phyloP scores from a whole-genome alignment of 2,888 invertebrate species.

The Hemithea aestivaria region DNA sequence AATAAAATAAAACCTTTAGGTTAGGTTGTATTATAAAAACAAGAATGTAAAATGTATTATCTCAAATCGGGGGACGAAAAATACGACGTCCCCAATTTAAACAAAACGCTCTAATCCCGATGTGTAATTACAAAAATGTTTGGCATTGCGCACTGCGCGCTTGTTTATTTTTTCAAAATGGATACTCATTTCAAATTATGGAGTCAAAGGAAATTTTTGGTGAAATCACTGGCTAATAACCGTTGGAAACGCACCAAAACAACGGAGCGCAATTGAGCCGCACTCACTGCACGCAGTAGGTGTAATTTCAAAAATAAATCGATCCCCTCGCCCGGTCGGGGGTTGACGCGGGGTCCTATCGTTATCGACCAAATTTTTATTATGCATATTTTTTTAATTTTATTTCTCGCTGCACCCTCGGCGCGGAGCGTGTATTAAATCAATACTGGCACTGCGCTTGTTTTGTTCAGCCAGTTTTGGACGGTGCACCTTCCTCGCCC shows the following conservation, averaged over 20 bases:
- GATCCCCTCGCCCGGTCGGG: slow-evolving; percentile 50
- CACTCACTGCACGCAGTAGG: slow-evolving; percentile 10
- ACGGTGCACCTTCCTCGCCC: slow-evolving; percentile 19
- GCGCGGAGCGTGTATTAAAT: slow-evolving; percentile 32
- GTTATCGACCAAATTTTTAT: slow-evolving; percentile 73
- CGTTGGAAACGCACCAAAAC: slow-evolving; percentile 3
- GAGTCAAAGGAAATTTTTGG: too few relatives aligned
- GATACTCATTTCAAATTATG: too few relatives aligned
- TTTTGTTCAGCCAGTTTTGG: slow-evolving; percentile 25
- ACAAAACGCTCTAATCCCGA: too few relatives aligned
- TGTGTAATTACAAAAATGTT: too few relatives aligned
- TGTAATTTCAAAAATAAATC: slow-evolving; percentile 38
- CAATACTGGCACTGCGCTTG: slow-evolving; percentile 34
- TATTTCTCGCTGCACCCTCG: slow-evolving; percentile 62
- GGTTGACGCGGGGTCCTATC: slow-evolving; percentile 49
- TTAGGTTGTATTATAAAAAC: too few relatives aligned
- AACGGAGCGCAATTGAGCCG: slow-evolving; percentile 1
- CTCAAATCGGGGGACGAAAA: too few relatives aligned
- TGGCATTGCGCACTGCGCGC: too few relatives aligned
- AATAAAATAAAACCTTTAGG: too few relatives aligned
- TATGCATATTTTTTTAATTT: slow-evolving; percentile 72
- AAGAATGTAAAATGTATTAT: too few relatives aligned
- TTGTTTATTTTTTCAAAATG: too few relatives aligned
- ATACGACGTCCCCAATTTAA: too few relatives aligned
- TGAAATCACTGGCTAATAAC: slow-evolving; percentile 2